These are phyloP conservation scores for Drosophila ambigua DNA, from an alignment of 1,140 invertebrate species.

Conservation along the genomic window DNA sequence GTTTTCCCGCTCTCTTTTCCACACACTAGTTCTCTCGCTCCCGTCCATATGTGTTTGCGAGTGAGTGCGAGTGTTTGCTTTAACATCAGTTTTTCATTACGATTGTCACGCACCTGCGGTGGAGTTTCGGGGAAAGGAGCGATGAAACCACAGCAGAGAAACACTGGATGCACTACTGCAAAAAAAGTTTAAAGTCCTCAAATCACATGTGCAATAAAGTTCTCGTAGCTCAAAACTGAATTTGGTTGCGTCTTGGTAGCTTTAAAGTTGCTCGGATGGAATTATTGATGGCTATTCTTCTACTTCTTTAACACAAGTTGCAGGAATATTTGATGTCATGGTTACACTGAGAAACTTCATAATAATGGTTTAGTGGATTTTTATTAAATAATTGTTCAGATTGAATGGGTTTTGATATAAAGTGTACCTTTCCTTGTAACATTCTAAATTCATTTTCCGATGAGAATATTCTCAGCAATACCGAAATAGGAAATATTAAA, in stretches of 20 bases:
- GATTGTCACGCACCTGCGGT: conserved; percentile 49
- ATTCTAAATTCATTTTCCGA: no score
- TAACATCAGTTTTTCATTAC: conserved; percentile 71
- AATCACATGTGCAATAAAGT: conserved; percentile 50
- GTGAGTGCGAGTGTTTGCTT: conserved; percentile 51
- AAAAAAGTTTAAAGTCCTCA: conserved; percentile 13
- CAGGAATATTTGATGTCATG: background rate
- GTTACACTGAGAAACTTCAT: background rate
- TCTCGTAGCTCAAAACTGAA: conserved; percentile 29
- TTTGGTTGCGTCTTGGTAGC: conserved; percentile 21
- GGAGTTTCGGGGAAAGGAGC: conserved; percentile 31
- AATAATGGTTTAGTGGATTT: no score
- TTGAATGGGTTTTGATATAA: background rate
- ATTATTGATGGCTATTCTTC: conserved; percentile 25
- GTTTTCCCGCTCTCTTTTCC: conserved; percentile 3
- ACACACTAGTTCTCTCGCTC: background rate
- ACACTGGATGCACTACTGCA: background rate
- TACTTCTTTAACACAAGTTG: background rate
- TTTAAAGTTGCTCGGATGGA: conserved; percentile 27
- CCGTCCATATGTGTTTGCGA: background rate
- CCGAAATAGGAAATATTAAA: no score
- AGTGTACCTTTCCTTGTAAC: background rate
- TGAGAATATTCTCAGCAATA: no score
- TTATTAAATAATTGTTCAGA: no score
- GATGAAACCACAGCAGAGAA: conserved; percentile 20